A percentile compares a stretch with the other conserved stretches of the same genome.
Conservation (phyloP, 2,113 vertebrate genomes). For the Mesocricetus auratus region DNA sequence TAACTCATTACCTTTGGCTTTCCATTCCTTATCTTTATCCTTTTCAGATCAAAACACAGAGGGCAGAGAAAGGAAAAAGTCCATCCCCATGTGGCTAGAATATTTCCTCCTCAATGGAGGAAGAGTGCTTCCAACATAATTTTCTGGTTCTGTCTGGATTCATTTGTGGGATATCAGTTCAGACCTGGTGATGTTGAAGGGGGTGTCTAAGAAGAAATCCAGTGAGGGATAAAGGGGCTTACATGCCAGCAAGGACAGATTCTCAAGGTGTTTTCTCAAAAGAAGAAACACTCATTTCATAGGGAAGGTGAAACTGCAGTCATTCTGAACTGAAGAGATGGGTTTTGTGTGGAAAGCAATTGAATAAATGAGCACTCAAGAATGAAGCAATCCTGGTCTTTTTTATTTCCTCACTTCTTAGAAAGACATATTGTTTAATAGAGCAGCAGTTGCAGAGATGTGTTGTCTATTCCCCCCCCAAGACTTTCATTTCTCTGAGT, state of each 20-base stretch:
- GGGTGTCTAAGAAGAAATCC: conserved; percentile 38
- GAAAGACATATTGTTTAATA: not conserved
- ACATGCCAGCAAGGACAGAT: not conserved
- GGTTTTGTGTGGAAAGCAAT: conserved; percentile 57
- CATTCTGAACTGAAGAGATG: conserved; percentile 63
- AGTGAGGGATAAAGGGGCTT: not conserved
- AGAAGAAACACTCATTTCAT: conserved; percentile 69
- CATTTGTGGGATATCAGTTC: not conserved
- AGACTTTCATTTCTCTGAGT: not conserved
- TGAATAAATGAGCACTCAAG: conserved; percentile 45
- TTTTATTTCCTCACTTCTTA: not conserved
- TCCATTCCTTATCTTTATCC: not conserved
- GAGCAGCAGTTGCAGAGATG: not conserved
- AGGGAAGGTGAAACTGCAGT: conserved; percentile 11
- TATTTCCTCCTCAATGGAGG: not conserved
- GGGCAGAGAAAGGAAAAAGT: not conserved
- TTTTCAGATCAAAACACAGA: not conserved
- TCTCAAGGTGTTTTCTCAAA: conserved; percentile 67
- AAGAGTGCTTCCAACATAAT: not conserved
- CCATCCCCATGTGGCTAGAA: not conserved
- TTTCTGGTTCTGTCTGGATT: not conserved
- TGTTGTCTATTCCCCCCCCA: not conserved
- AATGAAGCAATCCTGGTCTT: not conserved
- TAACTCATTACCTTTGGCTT: not conserved
- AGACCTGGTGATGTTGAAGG: not conserved